Evolutionary conservation across 2,113 vertebrate species (phyloP).

Genomic region (Lepisosteus oculatus): DNA sequence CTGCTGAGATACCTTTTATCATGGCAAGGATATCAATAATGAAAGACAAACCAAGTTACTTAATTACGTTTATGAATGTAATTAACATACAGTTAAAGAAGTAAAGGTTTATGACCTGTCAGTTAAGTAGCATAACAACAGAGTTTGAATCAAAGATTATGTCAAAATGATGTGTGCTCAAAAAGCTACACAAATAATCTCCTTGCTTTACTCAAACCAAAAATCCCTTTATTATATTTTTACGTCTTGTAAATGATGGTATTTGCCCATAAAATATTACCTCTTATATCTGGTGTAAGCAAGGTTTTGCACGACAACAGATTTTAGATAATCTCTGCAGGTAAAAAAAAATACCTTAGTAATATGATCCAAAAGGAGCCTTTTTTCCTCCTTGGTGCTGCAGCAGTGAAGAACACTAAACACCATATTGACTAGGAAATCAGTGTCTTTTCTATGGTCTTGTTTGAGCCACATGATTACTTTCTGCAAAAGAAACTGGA

Average conservation of each 20-base stretch:
- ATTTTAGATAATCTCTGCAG: too few species aligned
- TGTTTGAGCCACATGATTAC: constrained; percentile 81
- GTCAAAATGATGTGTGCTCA: neutral
- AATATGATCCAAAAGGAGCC: constrained; percentile 77
- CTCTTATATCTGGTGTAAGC: too few species aligned
- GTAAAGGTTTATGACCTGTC: too few species aligned
- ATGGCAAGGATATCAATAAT: too few species aligned
- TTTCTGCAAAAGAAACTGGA: constrained; percentile 77
- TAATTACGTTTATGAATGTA: too few species aligned
- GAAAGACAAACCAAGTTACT: constrained; percentile 26
- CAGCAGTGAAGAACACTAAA: constrained; percentile 87
- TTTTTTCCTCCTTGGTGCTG: constrained; percentile 66
- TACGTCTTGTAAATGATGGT: too few species aligned
- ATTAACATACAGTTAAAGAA: too few species aligned
- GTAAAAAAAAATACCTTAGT: constrained; percentile 60
- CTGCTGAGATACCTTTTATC: too few species aligned
- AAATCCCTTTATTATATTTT: neutral
- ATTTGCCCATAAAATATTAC: too few species aligned
- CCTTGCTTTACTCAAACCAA: neutral
- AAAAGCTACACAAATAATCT: neutral
- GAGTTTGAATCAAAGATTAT: neutral
- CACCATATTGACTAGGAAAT: constrained; percentile 86
- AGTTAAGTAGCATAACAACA: too few species aligned
- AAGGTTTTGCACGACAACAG: too few species aligned
- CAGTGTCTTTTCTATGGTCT: constrained; percentile 61